These are phyloP conservation scores for Odontocerum albicorne DNA, from an alignment of 2,888 invertebrate species.

Conservation along the genomic window DNA sequence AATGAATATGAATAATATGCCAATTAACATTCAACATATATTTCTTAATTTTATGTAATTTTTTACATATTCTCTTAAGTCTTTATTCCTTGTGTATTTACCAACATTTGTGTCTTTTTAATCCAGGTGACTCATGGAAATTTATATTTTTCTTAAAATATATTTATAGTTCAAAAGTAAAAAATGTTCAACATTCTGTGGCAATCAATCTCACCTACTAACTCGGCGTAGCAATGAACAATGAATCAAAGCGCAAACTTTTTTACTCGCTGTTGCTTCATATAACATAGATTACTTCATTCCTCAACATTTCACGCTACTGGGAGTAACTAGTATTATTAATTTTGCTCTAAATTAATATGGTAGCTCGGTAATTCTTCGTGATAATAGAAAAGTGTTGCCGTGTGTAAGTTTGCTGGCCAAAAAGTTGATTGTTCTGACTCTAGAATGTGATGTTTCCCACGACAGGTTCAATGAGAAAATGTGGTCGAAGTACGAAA, in stretches of 20 bases:
- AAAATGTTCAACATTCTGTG: no score
- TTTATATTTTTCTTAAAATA: no score
- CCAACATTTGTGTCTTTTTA: no score
- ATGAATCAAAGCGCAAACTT: constrained; percentile 1
- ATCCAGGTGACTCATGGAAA: no score
- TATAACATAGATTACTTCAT: not conserved
- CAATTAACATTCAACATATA: no score
- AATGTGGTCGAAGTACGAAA: constrained; percentile 9
- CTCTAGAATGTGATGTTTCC: constrained; percentile 21
- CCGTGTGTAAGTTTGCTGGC: constrained; percentile 10
- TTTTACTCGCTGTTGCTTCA: constrained; percentile 4
- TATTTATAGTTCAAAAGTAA: no score
- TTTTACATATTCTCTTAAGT: no score
- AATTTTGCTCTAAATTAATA: not conserved
- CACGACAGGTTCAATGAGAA: constrained; percentile 28
- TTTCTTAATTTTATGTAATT: no score
- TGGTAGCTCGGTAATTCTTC: constrained; percentile 1
- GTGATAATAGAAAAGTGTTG: constrained; percentile 6
- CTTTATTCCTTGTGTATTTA: no score
- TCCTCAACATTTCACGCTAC: constrained; percentile 3
- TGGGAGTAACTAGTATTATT: not conserved
- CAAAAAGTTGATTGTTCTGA: constrained; percentile 12
- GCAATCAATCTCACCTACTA: no score
- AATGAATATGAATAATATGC: no score
- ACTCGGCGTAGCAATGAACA: no score